Evolutionary conservation across 1,140 invertebrate genomes (phyloP).

Genomic region (Lepidurus arcticus): DNA sequence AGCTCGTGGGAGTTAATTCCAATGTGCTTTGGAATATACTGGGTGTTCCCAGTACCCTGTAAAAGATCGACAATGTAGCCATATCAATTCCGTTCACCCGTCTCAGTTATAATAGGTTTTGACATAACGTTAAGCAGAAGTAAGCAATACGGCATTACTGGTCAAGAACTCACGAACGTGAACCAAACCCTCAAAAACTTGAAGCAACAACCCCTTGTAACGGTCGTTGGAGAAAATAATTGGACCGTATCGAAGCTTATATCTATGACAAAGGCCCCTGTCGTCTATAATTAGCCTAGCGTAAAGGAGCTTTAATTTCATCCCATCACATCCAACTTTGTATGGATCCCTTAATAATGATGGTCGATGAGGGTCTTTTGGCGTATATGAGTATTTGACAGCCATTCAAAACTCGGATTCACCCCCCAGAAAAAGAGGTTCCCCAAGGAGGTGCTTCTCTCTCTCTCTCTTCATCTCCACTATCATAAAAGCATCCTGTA

Average conservation of each 20-base stretch:
- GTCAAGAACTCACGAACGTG: too few species aligned
- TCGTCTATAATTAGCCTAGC: constrained; percentile 9
- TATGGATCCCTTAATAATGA: not conserved
- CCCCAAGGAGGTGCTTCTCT: not conserved
- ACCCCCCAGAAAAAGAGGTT: not conserved
- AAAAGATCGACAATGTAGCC: not conserved
- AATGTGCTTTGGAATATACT: constrained; percentile 35
- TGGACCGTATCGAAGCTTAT: not conserved
- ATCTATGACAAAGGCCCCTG: not conserved
- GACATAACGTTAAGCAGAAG: not conserved
- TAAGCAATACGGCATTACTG: too few species aligned
- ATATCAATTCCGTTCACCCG: not conserved
- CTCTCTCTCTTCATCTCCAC: not conserved
- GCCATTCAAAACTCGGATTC: not conserved
- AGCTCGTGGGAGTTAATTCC: constrained; percentile 42
- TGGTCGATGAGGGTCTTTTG: constrained; percentile 2
- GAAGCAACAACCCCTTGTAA: not conserved
- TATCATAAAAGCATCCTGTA: not conserved
- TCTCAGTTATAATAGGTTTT: not conserved
- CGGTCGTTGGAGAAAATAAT: constrained; percentile 6
- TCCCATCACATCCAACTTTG: not conserved
- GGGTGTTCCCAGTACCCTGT: constrained; percentile 31
- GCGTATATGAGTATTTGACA: not conserved
- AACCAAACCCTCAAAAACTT: too few species aligned
- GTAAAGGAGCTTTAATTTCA: constrained; percentile 20